Evolutionary conservation across 2,113 vertebrate species (phyloP), one percentile per base, ranked within the genome.

Genomic region (Epinephelus cyanopodus): DNA sequence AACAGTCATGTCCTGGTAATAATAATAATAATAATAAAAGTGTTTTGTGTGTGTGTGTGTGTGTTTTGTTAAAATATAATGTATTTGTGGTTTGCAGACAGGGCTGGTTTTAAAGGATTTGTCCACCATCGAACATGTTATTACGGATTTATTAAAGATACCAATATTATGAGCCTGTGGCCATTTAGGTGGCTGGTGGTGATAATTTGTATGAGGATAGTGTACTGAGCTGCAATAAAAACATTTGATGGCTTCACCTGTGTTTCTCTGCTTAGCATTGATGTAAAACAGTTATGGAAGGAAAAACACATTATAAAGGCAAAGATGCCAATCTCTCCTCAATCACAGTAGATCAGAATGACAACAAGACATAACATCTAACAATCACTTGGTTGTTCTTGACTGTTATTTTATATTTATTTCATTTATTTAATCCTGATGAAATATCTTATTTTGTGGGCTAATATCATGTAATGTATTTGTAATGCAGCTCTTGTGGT

Each of bases 201-300:
- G 27, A 19, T 33, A 19, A 62, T 10, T 61, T 61, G 29, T 11
- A 61, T 2, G 27, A 33, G 15, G 62, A 42, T 62, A 33, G 62
- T 64, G 23, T 19, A 27, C 42, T 48, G 45, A 47, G 63, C 42
- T 47, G 23, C 4, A 66, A 66, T 48, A 39, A 42, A 62, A 37
- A 13, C n/a, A 21, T 6, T 54, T 11, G 39, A 47, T 11, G 37
- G 4, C 57, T 62, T 52, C 45, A 48, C 15, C 5, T 2, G 9
- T 45, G 68, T 14, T 33, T 78, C 12, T 18, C 1, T 64, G 42
- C 39, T 25, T 52, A 52, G 23, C 45, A 45, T 9, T 67, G 33
- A 78, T 77, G 45, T 62, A 61, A 73, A 54, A 39, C 23, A 19
- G 54, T 70, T 64, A 76, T 66, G 53, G 21, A 25, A 25, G 33